phyloP scores from a whole-genome alignment of 2,113 vertebrate species.

The Lepidiolamprologus cunningtoni region DNA sequence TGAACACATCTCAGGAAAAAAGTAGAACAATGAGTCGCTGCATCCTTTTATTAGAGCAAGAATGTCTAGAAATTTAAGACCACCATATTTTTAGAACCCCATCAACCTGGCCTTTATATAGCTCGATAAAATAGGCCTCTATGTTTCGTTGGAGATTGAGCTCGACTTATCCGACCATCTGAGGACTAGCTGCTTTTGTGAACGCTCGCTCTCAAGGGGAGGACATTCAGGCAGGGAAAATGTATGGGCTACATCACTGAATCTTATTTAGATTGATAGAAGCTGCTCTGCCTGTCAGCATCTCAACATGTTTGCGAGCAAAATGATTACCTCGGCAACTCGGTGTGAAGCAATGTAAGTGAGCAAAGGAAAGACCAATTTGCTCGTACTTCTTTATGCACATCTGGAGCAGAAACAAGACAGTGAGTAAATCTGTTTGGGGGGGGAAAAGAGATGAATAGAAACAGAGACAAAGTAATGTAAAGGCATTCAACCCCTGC shows the following conservation, averaged over 20 bases:
- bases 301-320: constrained; percentile 23
- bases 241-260: constrained; percentile 29
- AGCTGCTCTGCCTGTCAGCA: constrained; percentile 34
- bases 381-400: not conserved
- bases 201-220: constrained; percentile 16
- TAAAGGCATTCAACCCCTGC: not conserved
- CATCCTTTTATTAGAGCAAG: constrained; percentile 58
- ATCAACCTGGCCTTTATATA: constrained; percentile 71
- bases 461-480: not conserved
- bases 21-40: constrained; percentile 57
- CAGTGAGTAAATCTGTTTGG: not conserved
- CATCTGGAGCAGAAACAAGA: not conserved
- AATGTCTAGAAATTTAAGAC: constrained; percentile 66
- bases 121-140: constrained; percentile 65
- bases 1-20: constrained; percentile 25
- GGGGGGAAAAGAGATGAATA: not conserved
- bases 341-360: not conserved
- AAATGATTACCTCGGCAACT: constrained; percentile 37
- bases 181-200: constrained; percentile 17
- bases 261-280: constrained; percentile 60
- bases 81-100: constrained; percentile 70
- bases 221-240: constrained; percentile 31
- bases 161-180: constrained; percentile 26
- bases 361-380: not conserved
- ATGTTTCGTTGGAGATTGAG: constrained; percentile 45